Evolutionary conservation across 2,888 invertebrate species (phyloP).

Genomic region (Synergus laeviventris): DNA sequence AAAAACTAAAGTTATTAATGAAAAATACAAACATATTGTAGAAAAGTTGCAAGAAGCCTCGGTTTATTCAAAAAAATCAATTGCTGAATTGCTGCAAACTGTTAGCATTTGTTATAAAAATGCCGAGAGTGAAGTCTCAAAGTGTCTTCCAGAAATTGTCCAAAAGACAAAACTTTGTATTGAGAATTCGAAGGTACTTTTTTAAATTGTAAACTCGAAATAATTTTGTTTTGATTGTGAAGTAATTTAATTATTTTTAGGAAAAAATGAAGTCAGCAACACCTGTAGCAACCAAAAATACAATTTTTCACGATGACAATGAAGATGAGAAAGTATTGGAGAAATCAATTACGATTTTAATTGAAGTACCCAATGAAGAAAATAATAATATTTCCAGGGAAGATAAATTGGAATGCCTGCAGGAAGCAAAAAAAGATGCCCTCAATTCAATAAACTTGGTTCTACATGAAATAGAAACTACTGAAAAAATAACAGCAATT

Average conservation of each 20-base stretch:
- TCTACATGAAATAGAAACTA: slow-evolving; percentile 22
- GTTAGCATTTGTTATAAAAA: background rate
- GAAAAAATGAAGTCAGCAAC: background rate
- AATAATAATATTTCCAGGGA: background rate
- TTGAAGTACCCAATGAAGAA: background rate
- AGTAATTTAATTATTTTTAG: background rate
- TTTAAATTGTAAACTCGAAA: background rate
- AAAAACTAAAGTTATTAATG: background rate
- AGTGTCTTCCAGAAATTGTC: slow-evolving; percentile 8
- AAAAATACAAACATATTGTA: slow-evolving; percentile 11
- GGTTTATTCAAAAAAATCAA: background rate
- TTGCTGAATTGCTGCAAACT: slow-evolving; percentile 6
- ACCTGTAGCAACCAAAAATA: background rate
- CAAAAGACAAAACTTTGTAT: slow-evolving; percentile 10
- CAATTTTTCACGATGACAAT: background rate
- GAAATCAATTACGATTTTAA: background rate
- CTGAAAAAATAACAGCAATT: slow-evolving; percentile 24
- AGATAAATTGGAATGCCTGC: slow-evolving; percentile 7
- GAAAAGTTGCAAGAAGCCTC: background rate
- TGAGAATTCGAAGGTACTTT: slow-evolving; percentile 23
- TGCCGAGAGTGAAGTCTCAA: background rate
- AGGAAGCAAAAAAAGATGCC: slow-evolving; percentile 16
- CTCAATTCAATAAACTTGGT: slow-evolving; percentile 7
- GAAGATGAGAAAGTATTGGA: background rate
- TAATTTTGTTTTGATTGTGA: background rate